phyloP scores from a whole-genome alignment of 2,797 vertebrate species.

The Phalloptychus januarius region DNA sequence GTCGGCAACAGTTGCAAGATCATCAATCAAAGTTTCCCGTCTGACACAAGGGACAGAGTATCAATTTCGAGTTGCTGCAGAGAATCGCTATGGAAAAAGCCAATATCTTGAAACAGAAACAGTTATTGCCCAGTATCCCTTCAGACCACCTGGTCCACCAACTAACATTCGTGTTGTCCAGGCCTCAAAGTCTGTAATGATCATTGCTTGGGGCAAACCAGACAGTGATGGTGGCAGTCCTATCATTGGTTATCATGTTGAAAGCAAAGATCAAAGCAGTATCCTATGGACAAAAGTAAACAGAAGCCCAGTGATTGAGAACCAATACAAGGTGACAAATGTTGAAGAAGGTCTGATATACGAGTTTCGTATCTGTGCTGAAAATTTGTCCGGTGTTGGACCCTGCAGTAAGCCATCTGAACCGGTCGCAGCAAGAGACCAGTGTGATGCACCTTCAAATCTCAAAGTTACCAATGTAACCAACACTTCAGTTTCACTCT shows the following conservation, averaged over 20 bases:
- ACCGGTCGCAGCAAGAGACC: conserved; percentile 92
- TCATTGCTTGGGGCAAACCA: conserved; percentile 89
- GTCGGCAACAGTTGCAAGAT: conserved; percentile 95
- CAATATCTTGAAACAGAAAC: conserved; percentile 84
- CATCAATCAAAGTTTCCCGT: conserved; percentile 90
- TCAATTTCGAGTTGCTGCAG: conserved; percentile 94
- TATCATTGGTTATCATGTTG: conserved; percentile 91
- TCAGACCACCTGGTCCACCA: conserved; percentile 90
- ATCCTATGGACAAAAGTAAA: conserved; percentile 96
- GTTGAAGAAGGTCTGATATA: conserved; percentile 93
- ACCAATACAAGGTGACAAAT: conserved; percentile 90
- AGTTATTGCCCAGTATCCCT: conserved; percentile 94
- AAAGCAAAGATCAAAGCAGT: conserved; percentile 95
- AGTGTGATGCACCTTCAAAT: conserved; percentile 93
- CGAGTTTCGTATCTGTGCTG: conserved; percentile 91
- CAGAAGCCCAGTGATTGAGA: conserved; percentile 87
- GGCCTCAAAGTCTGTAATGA: conserved; percentile 90
- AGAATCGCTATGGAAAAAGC: conserved; percentile 96
- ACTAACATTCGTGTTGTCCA: conserved; percentile 83
- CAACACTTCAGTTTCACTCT: conserved; percentile 91
- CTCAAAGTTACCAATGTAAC: conserved; percentile 94
- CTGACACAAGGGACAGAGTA: conserved; percentile 92
- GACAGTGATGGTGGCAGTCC: conserved; percentile 90
- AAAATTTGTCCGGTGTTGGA: conserved; percentile 94
- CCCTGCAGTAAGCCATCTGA: conserved; percentile 91